Evolutionary conservation across 1,140 invertebrate species (phyloP).

Genomic region (Odontomachus brunneus): DNA sequence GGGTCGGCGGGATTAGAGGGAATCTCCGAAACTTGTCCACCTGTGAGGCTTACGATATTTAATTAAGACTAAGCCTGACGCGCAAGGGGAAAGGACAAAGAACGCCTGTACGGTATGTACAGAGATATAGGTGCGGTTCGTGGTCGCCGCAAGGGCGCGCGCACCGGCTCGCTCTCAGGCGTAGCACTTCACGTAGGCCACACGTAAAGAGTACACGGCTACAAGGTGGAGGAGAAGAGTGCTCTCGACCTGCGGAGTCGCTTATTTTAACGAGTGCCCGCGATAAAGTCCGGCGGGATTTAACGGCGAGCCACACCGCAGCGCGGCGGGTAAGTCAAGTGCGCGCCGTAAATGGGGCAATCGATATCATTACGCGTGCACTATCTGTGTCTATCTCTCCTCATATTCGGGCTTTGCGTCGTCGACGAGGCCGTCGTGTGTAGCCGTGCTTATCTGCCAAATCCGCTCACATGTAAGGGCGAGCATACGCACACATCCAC

Average conservation of each 20-base stretch:
- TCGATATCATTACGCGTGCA: conserved; percentile 62
- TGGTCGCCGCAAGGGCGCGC: conserved; percentile 8
- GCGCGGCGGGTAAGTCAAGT: conserved; percentile 22
- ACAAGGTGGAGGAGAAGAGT: conserved; percentile 30
- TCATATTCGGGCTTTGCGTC: not conserved
- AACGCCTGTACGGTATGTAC: no score
- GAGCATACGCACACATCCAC: no score
- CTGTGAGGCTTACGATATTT: conserved; percentile 36
- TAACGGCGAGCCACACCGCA: conserved; percentile 17
- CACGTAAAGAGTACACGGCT: conserved; percentile 27
- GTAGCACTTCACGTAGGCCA: conserved; percentile 3
- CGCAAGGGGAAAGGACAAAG: no score
- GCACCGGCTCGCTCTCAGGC: not conserved
- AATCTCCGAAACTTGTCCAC: not conserved
- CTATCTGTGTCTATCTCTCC: conserved; percentile 32
- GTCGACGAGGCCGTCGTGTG: not conserved
- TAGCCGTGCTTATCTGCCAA: not conserved
- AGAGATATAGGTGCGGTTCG: not conserved
- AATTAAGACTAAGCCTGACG: conserved; percentile 33
- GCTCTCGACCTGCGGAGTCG: conserved; percentile 19
- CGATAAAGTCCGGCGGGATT: conserved; percentile 62
- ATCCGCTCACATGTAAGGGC: no score
- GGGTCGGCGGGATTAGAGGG: not conserved
- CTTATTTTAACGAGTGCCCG: conserved; percentile 58
- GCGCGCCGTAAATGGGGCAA: conserved; percentile 60